Percentiles rank a stretch among this genome's conserved stretches.
Evolutionary conservation across 2,797 vertebrate species (phyloP).

Genomic region (Morus bassanus): DNA sequence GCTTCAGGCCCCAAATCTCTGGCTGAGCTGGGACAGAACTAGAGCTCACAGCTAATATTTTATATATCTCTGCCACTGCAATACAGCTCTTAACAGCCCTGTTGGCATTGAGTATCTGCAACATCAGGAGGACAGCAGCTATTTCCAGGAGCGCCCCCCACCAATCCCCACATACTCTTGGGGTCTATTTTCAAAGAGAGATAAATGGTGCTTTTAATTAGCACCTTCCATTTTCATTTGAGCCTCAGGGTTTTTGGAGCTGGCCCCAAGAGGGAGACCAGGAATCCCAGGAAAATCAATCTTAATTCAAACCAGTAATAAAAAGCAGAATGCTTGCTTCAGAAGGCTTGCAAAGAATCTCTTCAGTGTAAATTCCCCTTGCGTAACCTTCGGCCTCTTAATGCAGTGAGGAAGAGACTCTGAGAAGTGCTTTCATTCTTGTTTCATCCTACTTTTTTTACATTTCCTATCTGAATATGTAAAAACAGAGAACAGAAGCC

Average conservation of each 20-base stretch:
- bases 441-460: neutral
- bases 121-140: neutral
- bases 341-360: constrained; percentile 54
- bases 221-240: constrained; percentile 73
- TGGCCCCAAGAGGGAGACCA: constrained; percentile 28
- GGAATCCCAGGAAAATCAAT: constrained; percentile 73
- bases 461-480: neutral
- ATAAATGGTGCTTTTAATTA: constrained; percentile 73
- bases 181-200: constrained; percentile 66
- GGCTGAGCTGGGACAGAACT: neutral
- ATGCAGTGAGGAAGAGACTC: constrained; percentile 19
- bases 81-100: neutral
- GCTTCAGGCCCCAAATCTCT: neutral
- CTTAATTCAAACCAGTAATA: constrained; percentile 75
- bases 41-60: neutral
- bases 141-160: neutral
- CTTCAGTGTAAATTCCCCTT: constrained; percentile 44
- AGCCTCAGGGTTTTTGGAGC: constrained; percentile 55
- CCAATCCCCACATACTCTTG: neutral
- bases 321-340: constrained; percentile 65
- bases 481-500: neutral
- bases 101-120: neutral
- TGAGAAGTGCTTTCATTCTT: constrained; percentile 7
- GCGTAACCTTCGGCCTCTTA: constrained; percentile 56
- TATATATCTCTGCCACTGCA: neutral